Evolutionary conservation across 2,797 vertebrate species (phyloP).

Genomic region (Pampus argenteus): DNA sequence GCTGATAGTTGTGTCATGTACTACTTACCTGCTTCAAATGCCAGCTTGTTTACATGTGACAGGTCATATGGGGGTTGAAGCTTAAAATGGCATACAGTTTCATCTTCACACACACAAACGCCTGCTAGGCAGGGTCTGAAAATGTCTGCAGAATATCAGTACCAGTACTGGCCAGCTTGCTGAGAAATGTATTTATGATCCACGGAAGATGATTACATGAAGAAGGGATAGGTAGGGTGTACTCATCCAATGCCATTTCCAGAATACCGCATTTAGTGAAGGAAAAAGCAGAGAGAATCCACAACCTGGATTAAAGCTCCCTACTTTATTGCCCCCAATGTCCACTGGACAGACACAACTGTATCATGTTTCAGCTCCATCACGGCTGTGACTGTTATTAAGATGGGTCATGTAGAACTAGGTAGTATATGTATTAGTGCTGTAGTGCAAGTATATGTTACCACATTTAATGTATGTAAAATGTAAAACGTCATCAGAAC

Average conservation of each 20-base stretch:
- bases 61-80: neutral
- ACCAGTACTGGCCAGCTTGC: neutral
- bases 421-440: too few species aligned
- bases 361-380: too few species aligned
- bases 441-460: neutral
- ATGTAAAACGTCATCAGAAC: neutral
- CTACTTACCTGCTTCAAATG: neutral
- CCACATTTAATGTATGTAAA: neutral
- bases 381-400: too few species aligned
- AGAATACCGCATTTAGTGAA: neutral
- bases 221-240: neutral
- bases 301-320: neutral
- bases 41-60: neutral
- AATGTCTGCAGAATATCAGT: neutral
- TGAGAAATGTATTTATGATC: neutral
- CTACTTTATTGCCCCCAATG: neutral
- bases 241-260: neutral
- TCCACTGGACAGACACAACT: too few species aligned
- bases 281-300: neutral
- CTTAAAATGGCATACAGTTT: conserved; percentile 2
- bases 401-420: too few species aligned
- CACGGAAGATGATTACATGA: neutral
- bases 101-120: neutral
- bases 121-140: neutral
- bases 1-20: neutral